Conservation (phyloP, 1,140 invertebrate species). For the Bombus affinis region DNA sequence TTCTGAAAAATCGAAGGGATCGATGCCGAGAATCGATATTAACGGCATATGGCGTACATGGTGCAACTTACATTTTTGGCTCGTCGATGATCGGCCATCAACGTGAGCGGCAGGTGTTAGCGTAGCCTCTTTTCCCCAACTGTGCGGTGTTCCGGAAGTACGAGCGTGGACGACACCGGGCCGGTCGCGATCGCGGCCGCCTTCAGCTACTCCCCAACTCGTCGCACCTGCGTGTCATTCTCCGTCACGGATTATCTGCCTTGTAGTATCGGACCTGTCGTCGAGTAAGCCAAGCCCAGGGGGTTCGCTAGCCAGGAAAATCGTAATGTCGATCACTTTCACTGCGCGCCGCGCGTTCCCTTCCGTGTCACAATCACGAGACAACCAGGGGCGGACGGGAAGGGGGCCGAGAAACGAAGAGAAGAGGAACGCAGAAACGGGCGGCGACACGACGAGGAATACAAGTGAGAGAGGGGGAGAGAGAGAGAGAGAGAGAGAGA, state of each 20-base stretch:
- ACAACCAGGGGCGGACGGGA: not conserved
- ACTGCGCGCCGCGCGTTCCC: constrained; percentile 54
- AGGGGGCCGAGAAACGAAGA: not conserved
- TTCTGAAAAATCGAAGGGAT: not conserved
- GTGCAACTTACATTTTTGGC: constrained; percentile 79
- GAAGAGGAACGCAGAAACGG: not conserved
- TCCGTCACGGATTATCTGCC: constrained; percentile 22
- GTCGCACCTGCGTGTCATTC: constrained; percentile 57
- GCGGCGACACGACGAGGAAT: not conserved
- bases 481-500: not conserved
- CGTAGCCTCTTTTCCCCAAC: constrained; percentile 37
- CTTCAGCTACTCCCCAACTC: constrained; percentile 54
- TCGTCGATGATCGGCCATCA: constrained; percentile 82
- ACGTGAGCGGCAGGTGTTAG: constrained; percentile 75
- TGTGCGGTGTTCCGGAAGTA: constrained; percentile 43
- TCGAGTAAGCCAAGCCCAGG: constrained; percentile 14
- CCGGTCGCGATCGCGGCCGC: constrained; percentile 9
- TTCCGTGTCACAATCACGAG: constrained; percentile 46
- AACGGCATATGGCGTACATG: not conserved
- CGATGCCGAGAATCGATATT: too few relatives aligned
- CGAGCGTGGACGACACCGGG: constrained; percentile 49
- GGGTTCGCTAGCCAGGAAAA: constrained; percentile 44
- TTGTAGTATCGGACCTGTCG: constrained; percentile 25
- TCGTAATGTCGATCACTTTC: constrained; percentile 63
- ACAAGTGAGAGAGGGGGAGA: not conserved